Conservation (phyloP, 2,888 invertebrate genomes). For the Nomada goodeniana region DNA sequence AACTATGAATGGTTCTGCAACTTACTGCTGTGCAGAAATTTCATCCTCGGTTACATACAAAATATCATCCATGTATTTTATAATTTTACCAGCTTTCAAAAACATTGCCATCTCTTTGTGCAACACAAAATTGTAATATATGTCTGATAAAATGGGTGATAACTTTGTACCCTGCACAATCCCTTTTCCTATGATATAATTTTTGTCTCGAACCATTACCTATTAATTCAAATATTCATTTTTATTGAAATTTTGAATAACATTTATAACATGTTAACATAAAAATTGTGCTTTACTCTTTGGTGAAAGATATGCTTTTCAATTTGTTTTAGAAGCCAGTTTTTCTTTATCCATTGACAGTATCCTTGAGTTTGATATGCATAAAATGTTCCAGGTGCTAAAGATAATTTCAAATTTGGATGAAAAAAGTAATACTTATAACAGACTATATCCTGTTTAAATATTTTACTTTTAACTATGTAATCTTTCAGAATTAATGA, state of each 20-base stretch:
- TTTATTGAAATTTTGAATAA: neutral
- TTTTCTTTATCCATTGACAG: neutral
- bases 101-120: slow-evolving; percentile 21
- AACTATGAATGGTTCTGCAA: neutral
- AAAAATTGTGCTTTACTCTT: slow-evolving; percentile 19
- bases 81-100: slow-evolving; percentile 21
- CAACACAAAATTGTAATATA: slow-evolving; percentile 44
- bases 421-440: slow-evolving; percentile 29
- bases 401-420: slow-evolving; percentile 31
- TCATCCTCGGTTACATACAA: slow-evolving; percentile 31
- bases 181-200: slow-evolving; percentile 38
- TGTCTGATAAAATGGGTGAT: slow-evolving; percentile 51
- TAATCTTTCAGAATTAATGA: neutral
- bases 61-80: slow-evolving; percentile 51
- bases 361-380: neutral
- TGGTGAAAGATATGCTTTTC: slow-evolving; percentile 31
- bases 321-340: slow-evolving; percentile 30
- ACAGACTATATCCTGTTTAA: neutral
- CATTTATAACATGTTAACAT: neutral
- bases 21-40: slow-evolving; percentile 34
- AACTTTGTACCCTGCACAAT: slow-evolving; percentile 42
- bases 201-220: slow-evolving; percentile 25
- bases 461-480: slow-evolving; percentile 11
- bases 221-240: slow-evolving; percentile 21
- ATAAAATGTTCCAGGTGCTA: slow-evolving; percentile 20